These are phyloP conservation scores for Euthynnus affinis DNA, from an alignment of 2,797 vertebrate genomes.

Conservation along the genomic window DNA sequence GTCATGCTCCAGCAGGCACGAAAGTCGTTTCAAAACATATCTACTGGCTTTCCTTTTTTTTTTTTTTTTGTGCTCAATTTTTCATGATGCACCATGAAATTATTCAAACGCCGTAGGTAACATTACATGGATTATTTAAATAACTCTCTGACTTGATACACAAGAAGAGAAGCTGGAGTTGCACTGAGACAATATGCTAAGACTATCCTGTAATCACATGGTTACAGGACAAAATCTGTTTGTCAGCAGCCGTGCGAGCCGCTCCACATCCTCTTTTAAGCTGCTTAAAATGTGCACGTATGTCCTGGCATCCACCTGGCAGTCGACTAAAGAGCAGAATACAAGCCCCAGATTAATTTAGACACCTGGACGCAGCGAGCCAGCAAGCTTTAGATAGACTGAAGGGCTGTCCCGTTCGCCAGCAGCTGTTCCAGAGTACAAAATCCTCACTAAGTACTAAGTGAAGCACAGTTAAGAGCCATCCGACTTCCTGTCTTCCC, in stretches of 20 bases:
- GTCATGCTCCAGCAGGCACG: not conserved
- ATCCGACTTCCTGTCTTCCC: not conserved
- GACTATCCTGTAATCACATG: not conserved
- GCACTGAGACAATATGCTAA: not conserved
- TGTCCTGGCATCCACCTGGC: slow-evolving; percentile 37
- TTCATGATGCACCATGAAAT: not conserved
- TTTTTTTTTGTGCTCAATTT: not conserved
- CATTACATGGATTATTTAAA: not conserved
- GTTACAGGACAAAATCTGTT: slow-evolving; percentile 6
- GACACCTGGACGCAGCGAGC: slow-evolving; percentile 42
- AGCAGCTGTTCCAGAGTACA: slow-evolving; percentile 51
- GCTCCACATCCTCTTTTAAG: slow-evolving; percentile 8
- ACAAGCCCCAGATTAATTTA: slow-evolving; percentile 40
- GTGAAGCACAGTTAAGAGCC: slow-evolving; percentile 6
- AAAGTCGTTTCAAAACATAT: not conserved
- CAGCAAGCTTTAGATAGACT: slow-evolving; percentile 19
- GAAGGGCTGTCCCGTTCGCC: slow-evolving; percentile 9
- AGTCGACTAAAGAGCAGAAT: not conserved
- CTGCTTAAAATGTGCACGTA: slow-evolving; percentile 25
- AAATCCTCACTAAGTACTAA: slow-evolving; percentile 42
- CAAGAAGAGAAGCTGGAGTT: not conserved
- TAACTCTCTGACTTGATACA: not conserved
- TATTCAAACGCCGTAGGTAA: not conserved
- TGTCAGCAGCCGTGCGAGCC: not conserved
- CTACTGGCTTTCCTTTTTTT: not conserved